Base-by-base conservation (phyloP, 2,797 vertebrate genomes). In the Hirundo rustica region DNA sequence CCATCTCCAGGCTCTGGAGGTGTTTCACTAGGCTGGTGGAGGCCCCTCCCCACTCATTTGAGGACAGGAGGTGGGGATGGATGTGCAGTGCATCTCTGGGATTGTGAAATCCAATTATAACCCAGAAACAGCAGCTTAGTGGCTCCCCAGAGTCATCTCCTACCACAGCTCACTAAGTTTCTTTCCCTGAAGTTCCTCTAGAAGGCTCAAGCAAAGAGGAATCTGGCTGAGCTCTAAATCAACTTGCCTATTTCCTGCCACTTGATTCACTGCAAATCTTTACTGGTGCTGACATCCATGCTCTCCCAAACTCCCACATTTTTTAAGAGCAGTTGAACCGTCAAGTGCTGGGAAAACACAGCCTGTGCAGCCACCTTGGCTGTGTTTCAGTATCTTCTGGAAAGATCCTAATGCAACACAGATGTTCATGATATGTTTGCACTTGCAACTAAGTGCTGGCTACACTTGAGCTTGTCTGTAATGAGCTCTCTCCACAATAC, bases 321-420 rank as follows among this genome's bases (percentile, higher is more conserved):
- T 92, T 90, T 92, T 54, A 75, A 74, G 65, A 92, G 50, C 16
- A 27, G 50, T 89, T 91, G 57, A 95, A 79, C 80, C 83, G 89
- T 65, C 60, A 94, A 88, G 44, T 66, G 47, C 66, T 73, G 57
- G 47, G 62, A 94, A 48, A 93, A 48, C 14, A 7, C 61, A 94
- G 48, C 36, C 44, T 4, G 7, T 76, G 82, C 91, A 96, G 61
- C 47, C 67, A 85, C 64, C 29, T 76, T 91, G 88, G 82, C 78
- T 89, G 79, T 51, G 26, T 62, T 88, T 91, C 85, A 85, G 20
- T 61, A 64, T 62, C 51, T 93, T 92, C 79, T 96, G 93, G 80
- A 93, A 91, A 95, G 51, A 94, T 61, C 42, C 50, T 94, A 92
- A 95, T 90, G 89, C 74, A 92, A 91, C 72, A 80, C 83, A 96